Conservation (phyloP, 2,888 invertebrate genomes). For the Apamea anceps region DNA sequence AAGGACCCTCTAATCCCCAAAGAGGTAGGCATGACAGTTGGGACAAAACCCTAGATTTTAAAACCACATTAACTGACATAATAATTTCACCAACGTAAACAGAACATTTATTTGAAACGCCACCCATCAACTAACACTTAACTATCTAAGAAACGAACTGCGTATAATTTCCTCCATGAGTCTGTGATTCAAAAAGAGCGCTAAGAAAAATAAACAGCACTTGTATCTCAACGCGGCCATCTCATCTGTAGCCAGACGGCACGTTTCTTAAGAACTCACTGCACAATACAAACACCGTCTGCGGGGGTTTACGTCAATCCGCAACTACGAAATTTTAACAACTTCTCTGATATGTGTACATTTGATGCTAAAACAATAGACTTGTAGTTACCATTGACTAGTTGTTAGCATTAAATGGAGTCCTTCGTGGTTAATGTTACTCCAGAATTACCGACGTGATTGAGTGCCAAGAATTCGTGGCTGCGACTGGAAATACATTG, state of each 20-base stretch:
- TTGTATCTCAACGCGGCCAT: constrained; percentile 85
- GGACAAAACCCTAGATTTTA: constrained; percentile 11
- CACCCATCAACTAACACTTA: constrained; percentile 71
- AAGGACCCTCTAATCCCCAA: constrained; percentile 35
- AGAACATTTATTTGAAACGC: constrained; percentile 60
- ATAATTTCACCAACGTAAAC: constrained; percentile 58
- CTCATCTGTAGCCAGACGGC: constrained; percentile 83
- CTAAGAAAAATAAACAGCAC: constrained; percentile 86
- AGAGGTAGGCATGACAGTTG: constrained; percentile 31
- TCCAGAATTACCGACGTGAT: constrained; percentile 60
- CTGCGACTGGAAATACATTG: constrained; percentile 60
- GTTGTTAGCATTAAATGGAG: constrained; percentile 56
- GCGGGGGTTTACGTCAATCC: constrained; percentile 80
- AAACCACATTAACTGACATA: constrained; percentile 31
- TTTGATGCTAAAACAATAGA: constrained; percentile 58
- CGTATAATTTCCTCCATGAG: constrained; percentile 80
- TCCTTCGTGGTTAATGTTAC: constrained; percentile 60
- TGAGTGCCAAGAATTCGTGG: constrained; percentile 60
- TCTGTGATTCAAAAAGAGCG: constrained; percentile 81
- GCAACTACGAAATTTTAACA: constrained; percentile 74
- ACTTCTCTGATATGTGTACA: constrained; percentile 64
- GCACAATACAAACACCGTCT: constrained; percentile 82
- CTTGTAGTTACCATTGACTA: constrained; percentile 50
- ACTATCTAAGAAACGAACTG: constrained; percentile 79
- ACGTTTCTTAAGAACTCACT: constrained; percentile 84